Percentiles rank a stretch among this genome's conserved stretches.
Conservation (phyloP, 2,888 invertebrate genomes). For the Hypomecis punctinalis region DNA sequence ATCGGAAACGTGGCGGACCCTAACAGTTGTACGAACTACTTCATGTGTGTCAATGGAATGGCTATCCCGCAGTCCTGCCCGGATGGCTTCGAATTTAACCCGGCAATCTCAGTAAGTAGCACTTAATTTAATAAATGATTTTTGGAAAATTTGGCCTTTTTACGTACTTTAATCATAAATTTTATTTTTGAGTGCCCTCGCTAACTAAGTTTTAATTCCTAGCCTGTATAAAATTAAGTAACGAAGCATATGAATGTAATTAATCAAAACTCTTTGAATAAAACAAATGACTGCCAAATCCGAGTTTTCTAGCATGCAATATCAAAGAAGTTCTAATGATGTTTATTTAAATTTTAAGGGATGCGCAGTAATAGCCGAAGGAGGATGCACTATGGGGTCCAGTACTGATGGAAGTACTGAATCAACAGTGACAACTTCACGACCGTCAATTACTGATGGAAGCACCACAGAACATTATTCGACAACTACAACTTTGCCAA, state of each 20-base stretch:
- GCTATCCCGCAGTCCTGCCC: conserved; percentile 5
- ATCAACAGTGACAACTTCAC: conserved; percentile 22
- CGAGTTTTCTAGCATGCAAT: too few relatives aligned
- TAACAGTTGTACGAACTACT: conserved; percentile 6
- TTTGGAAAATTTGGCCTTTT: too few relatives aligned
- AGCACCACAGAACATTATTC: neutral
- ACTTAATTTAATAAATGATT: too few relatives aligned
- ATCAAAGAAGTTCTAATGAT: neutral
- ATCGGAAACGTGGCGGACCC: conserved; percentile 3
- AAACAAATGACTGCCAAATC: too few relatives aligned
- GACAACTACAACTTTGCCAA: neutral
- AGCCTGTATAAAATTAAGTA: neutral
- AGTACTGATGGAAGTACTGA: conserved; percentile 4
- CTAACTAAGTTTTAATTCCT: too few relatives aligned
- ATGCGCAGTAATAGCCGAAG: conserved; percentile 24
- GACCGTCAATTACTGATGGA: neutral
- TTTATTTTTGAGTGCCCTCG: too few relatives aligned
- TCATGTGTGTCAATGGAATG: neutral
- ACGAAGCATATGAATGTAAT: too few relatives aligned
- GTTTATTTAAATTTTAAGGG: conserved; percentile 9
- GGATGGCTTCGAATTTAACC: conserved; percentile 5
- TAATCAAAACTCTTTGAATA: too few relatives aligned
- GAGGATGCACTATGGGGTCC: conserved; percentile 22
- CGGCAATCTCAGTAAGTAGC: conserved; percentile 3
- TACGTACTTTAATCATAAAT: too few relatives aligned